Percentiles rank a stretch among this genome's conserved stretches.
Evolutionary conservation across 2,113 vertebrate genomes (phyloP).

Genomic region (Sinocyclocheilus grahami): DNA sequence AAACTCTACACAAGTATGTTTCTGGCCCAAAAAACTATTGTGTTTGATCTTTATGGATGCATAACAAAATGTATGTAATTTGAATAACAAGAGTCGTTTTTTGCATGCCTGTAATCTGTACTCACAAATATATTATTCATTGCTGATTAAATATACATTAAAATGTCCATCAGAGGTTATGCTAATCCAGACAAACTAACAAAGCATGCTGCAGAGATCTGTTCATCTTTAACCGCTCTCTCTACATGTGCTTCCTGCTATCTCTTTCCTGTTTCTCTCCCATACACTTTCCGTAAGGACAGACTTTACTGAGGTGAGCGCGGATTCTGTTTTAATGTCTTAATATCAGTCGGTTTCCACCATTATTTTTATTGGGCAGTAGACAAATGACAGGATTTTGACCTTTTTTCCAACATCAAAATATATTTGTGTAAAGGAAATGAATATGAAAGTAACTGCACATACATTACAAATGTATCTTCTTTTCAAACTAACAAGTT

Average conservation of each 20-base stretch:
- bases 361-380: neutral
- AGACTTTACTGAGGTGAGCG: slow-evolving; percentile 97
- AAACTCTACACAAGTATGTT: neutral
- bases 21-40: neutral
- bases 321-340: slow-evolving; percentile 23
- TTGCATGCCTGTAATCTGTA: neutral
- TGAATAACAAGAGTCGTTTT: neutral
- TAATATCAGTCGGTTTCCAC: neutral
- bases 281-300: slow-evolving; percentile 85
- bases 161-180: slow-evolving; percentile 23
- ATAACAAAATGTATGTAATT: slow-evolving; percentile 9
- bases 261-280: slow-evolving; percentile 73
- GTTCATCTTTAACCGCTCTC: slow-evolving; percentile 35
- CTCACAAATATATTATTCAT: slow-evolving; percentile 29
- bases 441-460: neutral
- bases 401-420: neutral
- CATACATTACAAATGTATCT: neutral
- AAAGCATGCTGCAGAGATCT: slow-evolving; percentile 26
- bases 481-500: neutral
- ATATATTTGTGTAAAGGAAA: neutral
- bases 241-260: slow-evolving; percentile 48
- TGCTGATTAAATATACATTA: slow-evolving; percentile 38
- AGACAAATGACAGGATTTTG: neutral
- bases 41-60: neutral
- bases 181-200: slow-evolving; percentile 48